These are phyloP conservation scores for Muricea muricata DNA, from an alignment of 92 coral and sea anemone genomes.

Conservation along the genomic window DNA sequence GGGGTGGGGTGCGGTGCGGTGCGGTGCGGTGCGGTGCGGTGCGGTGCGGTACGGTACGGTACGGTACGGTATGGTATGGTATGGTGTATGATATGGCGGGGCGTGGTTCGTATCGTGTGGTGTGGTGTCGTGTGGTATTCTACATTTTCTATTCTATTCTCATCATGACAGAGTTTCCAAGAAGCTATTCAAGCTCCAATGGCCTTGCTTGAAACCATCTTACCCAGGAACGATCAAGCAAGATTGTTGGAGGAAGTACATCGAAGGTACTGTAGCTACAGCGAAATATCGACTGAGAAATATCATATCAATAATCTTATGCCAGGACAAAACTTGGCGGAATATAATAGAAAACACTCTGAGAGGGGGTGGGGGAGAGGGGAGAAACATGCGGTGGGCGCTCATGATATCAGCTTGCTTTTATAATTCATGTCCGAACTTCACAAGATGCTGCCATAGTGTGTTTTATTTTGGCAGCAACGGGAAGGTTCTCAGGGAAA, in stretches of 20 bases:
- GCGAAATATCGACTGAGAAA: not conserved
- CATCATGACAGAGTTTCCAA: not conserved
- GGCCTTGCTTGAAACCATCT: conserved; percentile 21
- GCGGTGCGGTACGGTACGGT: not conserved
- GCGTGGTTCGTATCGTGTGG: not conserved
- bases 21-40: not conserved
- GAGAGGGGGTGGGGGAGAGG: no score
- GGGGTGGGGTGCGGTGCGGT: not conserved
- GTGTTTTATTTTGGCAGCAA: no score
- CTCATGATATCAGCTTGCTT: no score
- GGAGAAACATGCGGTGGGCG: no score
- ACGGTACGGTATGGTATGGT: not conserved
- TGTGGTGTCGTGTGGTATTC: not conserved
- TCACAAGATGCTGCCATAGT: no score
- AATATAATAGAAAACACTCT: no score
- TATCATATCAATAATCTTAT: no score
- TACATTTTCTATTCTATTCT: not conserved
- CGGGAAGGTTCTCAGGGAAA: no score
- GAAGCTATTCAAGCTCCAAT: not conserved
- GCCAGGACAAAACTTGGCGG: no score
- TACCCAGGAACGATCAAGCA: conserved; percentile 81
- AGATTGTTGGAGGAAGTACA: conserved; percentile 87
- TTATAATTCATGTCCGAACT: no score
- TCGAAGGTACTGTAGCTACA: conserved; percentile 66
- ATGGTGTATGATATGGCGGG: not conserved